Evolutionary conservation across 1,140 invertebrate species (phyloP), one percentile per base, ranked within the genome.

Genomic region (Drepana arcuata): DNA sequence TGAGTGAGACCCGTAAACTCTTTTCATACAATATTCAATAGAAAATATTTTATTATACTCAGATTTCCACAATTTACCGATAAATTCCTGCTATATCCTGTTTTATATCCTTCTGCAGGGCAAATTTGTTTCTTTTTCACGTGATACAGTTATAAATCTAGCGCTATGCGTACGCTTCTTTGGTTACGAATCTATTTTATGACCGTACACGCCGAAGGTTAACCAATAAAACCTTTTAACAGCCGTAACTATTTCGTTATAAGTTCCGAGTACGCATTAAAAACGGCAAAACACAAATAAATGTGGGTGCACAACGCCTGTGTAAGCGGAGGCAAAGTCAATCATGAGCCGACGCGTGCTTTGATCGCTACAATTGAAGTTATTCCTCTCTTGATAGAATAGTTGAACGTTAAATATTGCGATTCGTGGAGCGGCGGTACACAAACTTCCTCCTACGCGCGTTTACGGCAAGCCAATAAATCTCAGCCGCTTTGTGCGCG

Each of bases 191-290:
- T 78, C 68, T 74, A 80, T 82, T 82, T 80, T 82, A 82, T 74
- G 69, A 63, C 69, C 68, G 58, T 67, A 66, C 66, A 74, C 69
- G 65, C 67, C 74, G 66, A 82, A 82, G 74, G 74, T 80, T 78
- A 79, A 80, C 78, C 73, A 80, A 82, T 82, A 82, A 82, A 82
- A 82, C 69, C 78, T 78, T 78, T 82, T 82, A 79, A 82, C 78
- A 80, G 71, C 64, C 74, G 74, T 78, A 79, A 79, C 71, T 82
- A 78, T 82, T 82, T 79, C 74, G 69, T 80, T 82, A 80, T 82
- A 82, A 79, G 78, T 79, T 80, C 78, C 59, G 70, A 79, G 73
- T 79, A 67, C 67, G 78, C 73, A 82, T 77, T 82, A 82, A 82
- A 80, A 79, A 79, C 52, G 64, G 66, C 64, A 63, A 75, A 82